Evolutionary conservation across 1,140 invertebrate species (phyloP), one percentile per base, ranked within the genome.

Genomic region (Notospermus geniculatus): DNA sequence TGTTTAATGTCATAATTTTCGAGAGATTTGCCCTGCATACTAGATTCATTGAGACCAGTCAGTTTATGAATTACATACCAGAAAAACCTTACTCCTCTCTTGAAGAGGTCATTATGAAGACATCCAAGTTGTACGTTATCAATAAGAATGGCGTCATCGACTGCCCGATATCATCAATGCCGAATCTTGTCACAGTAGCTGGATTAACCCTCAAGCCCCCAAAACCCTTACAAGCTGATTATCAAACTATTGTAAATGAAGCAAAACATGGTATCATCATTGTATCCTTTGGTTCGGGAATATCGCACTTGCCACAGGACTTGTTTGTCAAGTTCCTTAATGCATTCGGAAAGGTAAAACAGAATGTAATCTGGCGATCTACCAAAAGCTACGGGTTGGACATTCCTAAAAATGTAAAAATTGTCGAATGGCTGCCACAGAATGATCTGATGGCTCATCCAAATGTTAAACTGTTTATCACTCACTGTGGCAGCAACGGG

Each of bases 361-460:
- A 50, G 46, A 4, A 9, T 9, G n/a, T 50, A 5, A 27, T 50
- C n/a, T 50, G 46, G 46, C 5, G n/a, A n/a, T 5, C 25, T 23
- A 36, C 32, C 4, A 50, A 50, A n/a, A 23, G 4, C 5, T 27
- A 27, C n/a, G 19, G 9, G 4, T 5, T 5, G n/a, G 5, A 50
- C 5, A 27, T 65, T 4, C 71, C 82, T 1, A 76, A 83, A 57
- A 90, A 90, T 78, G 81, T 90, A 36, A 83, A 84, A 66, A 73
- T 87, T 5, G 76, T 82, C n/a, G 85, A 84, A 68, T 90, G 88
- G 88, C 70, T 88, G 62, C 89, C 88, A 1, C 88, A 90, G 76
- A 82, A 85, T 28, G 57, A 70, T 32, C 27, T 64, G 57, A 54
- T 62, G 60, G 71, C 58, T 36, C 70, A 72, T 57, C 59, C 65